Evolutionary conservation across 1,140 invertebrate species (phyloP), one percentile per base, ranked within the genome.

Genomic region (Plectrocnemia conspersa): DNA sequence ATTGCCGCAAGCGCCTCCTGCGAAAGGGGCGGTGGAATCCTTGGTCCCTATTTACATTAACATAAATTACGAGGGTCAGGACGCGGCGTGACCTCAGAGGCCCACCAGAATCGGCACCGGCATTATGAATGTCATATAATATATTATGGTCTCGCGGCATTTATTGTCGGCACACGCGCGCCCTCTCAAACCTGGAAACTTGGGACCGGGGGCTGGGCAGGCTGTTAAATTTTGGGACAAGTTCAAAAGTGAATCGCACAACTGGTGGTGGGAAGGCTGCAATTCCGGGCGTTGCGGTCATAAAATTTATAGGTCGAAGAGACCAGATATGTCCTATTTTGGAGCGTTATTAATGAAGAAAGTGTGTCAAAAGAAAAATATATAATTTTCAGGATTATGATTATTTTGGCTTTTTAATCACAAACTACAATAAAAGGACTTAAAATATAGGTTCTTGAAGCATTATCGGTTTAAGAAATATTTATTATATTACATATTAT

Each of bases 51-150:
- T 58, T 58, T 58, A 58, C 48, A 58, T 58, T 58, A 58, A 58
- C 56, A 58, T 58, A 58, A 58, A 58, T 58, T 58, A 58, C 32
- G 38, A 49, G 56, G 50, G 56, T 58, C 42, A 24, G 25, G 56
- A 41, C 56, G 50, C 19, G 33, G 44, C 22, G 27, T 21, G 33
- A 19, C 48, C 47, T 16, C 21, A 52, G n/a, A 23, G 11, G 22
- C 52, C 25, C 23, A 46, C 41, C 47, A 23, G 56, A 59, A 54
- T 49, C 52, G 33, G 52, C 27, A 44, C 32, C 21, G 56, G 21
- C 50, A 53, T 58, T 58, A 52, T 58, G 50, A 58, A 52, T 54
- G 57, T 58, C 44, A n/a, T n/a, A 54, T 54, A 55, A 59, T 59
- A 54, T 59, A 59, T 54, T 59, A 54, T 54, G 27, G 47, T 32